phyloP scores from a whole-genome alignment of 2,797 vertebrate genomes.

The Taenioides sp. region DNA sequence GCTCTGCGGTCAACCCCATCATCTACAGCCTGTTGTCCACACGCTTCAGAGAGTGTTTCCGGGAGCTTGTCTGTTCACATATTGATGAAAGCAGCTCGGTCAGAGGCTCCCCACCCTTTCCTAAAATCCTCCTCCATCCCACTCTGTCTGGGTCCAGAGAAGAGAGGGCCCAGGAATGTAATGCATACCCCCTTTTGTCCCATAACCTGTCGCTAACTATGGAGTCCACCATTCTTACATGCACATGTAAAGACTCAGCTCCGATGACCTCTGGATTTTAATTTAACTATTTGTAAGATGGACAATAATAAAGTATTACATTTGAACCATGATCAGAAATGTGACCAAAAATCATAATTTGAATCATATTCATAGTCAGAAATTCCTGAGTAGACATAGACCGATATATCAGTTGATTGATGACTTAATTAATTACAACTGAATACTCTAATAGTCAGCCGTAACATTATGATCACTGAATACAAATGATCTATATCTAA shows the following conservation, averaged over 20 bases:
- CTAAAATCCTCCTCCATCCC: slow-evolving; percentile 57
- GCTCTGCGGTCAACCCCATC: slow-evolving; percentile 87
- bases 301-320: neutral
- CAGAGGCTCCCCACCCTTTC: slow-evolving; percentile 66
- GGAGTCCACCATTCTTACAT: slow-evolving; percentile 33
- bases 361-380: neutral
- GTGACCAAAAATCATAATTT: neutral
- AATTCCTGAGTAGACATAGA: neutral
- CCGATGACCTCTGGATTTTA: slow-evolving; percentile 56
- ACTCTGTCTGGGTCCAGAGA: slow-evolving; percentile 40
- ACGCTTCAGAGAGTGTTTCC: slow-evolving; percentile 85
- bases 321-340: neutral
- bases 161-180: slow-evolving; percentile 32
- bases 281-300: slow-evolving; percentile 3
- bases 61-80: slow-evolving; percentile 73
- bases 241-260: slow-evolving; percentile 34
- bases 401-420: too few relatives aligned
- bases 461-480: neutral
- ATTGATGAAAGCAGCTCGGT: slow-evolving; percentile 46
- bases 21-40: slow-evolving; percentile 94
- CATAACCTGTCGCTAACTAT: slow-evolving; percentile 39
- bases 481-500: too few relatives aligned
- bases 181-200: slow-evolving; percentile 46
- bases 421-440: too few relatives aligned
- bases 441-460: neutral